Conservation (phyloP, 23 tunicate genomes). For the Ascidia mentula region DNA sequence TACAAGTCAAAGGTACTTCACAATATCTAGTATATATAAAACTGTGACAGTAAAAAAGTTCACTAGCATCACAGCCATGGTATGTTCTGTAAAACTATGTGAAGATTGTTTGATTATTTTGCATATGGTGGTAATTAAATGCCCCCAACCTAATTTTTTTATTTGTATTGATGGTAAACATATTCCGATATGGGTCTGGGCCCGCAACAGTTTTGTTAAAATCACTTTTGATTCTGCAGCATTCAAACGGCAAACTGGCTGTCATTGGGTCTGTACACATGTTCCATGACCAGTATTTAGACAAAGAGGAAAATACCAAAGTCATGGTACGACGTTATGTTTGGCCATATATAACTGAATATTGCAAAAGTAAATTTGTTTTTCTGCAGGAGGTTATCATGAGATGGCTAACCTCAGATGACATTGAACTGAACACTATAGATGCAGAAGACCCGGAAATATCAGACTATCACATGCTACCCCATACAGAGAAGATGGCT, state of each 20-base stretch:
- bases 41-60: too few relatives aligned
- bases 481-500: slow-evolving; percentile 62
- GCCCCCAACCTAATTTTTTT: too few relatives aligned
- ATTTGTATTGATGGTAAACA: too few relatives aligned
- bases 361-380: too few relatives aligned
- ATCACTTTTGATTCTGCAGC: not conserved
- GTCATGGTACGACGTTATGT: slow-evolving; percentile 64
- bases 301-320: slow-evolving; percentile 88
- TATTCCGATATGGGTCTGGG: too few relatives aligned
- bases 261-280: slow-evolving; percentile 97
- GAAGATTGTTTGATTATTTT: too few relatives aligned
- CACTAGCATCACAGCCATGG: too few relatives aligned
- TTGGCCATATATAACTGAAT: too few relatives aligned
- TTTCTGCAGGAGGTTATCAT: slow-evolving; percentile 72
- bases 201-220: not conserved
- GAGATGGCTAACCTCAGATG: slow-evolving; percentile 86
- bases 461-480: slow-evolving; percentile 91
- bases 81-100: too few relatives aligned
- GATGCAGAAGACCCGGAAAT: slow-evolving; percentile 98
- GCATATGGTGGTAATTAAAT: not conserved
- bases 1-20: slow-evolving; percentile 79
- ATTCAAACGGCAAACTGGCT: slow-evolving; percentile 72
- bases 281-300: slow-evolving; percentile 89
- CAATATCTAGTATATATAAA: too few relatives aligned
- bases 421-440: slow-evolving; percentile 72